Conservation (phyloP, 2,113 vertebrate species). For the Hippopotamus amphibius region DNA sequence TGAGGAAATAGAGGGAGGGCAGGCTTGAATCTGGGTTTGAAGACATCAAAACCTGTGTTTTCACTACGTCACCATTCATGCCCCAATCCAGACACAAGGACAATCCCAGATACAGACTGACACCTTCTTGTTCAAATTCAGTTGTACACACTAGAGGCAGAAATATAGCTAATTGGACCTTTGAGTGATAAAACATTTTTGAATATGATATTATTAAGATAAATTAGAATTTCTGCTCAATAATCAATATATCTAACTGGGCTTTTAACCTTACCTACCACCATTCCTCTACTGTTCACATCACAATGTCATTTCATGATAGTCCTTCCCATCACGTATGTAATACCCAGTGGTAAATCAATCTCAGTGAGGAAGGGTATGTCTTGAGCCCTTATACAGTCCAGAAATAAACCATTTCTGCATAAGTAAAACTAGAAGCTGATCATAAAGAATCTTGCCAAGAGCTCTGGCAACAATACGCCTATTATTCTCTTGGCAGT, state of each 20-base stretch:
- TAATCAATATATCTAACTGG: constrained; percentile 61
- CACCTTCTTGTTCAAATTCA: constrained; percentile 59
- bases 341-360: constrained; percentile 80
- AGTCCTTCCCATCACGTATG: constrained; percentile 79
- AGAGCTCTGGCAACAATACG: constrained; percentile 69
- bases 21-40: background rate
- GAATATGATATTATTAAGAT: constrained; percentile 71
- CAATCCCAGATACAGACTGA: background rate
- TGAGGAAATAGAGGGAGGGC: background rate
- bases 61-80: background rate
- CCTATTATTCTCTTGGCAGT: constrained; percentile 56
- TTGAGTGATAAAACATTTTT: constrained; percentile 57
- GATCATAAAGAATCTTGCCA: constrained; percentile 70
- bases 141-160: constrained; percentile 59
- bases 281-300: constrained; percentile 74
- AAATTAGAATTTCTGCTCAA: constrained; percentile 73
- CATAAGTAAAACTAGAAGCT: constrained; percentile 64
- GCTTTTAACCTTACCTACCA: constrained; percentile 70
- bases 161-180: constrained; percentile 51
- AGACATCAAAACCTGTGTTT: background rate
- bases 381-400: constrained; percentile 72
- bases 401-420: constrained; percentile 72
- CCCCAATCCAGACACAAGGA: background rate
- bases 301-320: constrained; percentile 78
- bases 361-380: constrained; percentile 76